Evolutionary conservation across 2,113 vertebrate species (phyloP).

Genomic region (Peromyscus polionotus): DNA sequence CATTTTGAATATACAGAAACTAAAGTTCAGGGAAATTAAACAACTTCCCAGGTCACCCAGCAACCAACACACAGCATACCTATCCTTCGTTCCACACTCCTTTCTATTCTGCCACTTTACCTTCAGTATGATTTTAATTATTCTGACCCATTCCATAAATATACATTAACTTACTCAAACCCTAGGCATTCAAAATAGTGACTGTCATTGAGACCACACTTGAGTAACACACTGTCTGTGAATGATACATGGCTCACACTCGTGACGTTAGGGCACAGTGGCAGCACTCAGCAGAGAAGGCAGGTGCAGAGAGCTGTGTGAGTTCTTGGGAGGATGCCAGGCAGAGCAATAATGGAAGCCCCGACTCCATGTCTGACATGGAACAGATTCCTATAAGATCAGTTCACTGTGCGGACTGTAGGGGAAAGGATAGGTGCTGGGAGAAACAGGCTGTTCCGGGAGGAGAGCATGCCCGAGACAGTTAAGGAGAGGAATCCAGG

Average conservation of each 20-base stretch:
- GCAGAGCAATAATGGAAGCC: not conserved
- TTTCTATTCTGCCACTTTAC: slow-evolving; percentile 12
- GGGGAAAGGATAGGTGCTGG: not conserved
- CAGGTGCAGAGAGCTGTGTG: not conserved
- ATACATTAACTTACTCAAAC: slow-evolving; percentile 2
- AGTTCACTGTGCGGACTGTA: not conserved
- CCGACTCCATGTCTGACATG: not conserved
- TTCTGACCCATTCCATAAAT: slow-evolving; percentile 13
- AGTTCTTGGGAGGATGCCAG: not conserved
- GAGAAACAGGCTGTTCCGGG: not conserved
- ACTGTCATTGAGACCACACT: not conserved
- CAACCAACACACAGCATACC: not conserved
- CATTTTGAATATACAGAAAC: slow-evolving; percentile 24
- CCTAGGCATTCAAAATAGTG: not conserved
- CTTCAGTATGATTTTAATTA: not conserved
- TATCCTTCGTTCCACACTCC: not conserved
- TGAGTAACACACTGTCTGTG: not conserved
- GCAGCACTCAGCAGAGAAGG: not conserved
- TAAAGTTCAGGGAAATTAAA: not conserved
- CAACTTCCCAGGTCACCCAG: not conserved
- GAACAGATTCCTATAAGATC: not conserved
- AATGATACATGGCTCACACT: not conserved
- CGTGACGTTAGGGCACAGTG: not conserved
- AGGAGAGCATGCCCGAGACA: not conserved
- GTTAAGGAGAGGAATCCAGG: not conserved